Base-by-base conservation (phyloP, 2,888 invertebrate genomes). In the Sinodicranocentrus sp. region DNA sequence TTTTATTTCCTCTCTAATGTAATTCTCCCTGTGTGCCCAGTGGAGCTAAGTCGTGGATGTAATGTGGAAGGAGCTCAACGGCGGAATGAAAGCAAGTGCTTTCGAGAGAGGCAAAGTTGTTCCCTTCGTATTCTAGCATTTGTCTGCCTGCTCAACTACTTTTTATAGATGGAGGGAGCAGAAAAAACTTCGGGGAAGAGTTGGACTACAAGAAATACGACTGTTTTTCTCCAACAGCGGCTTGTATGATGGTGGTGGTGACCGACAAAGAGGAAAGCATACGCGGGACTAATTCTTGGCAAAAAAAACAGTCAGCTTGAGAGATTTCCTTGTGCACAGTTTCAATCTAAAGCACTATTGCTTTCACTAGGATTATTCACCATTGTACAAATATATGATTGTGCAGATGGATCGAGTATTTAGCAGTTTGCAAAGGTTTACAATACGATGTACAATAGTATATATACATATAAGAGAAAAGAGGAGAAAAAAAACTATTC, bases 21-120 rank as follows among this genome's bases (percentile, higher is more conserved):
- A 6, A n/a, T 33, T 33, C 10, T 59, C 39, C 8, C 70, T 44
- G 48, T 63, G 19, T 57, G 48, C 21, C 39, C 10, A 21, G 43
- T 26, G 25, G 57, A 67, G 65, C 33, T 15, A 13, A 43, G 43
- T 21, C n/a, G 39, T 10, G 28, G 57, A 3, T 23, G 25, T 19
- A 19, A 5, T 21, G 71, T 25, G 76, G 73, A 61, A 75, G 48
- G 68, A 67, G 70, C 82, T 82, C 82, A 76, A 82, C 82, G 82
- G 75, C 75, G 54, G 82, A 68, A 73, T 82, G 76, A 82, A 54
- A 82, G 73, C 68, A 48, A 82, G 75, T 82, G 75, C 72, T 80
- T 65, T 65, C 2, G 28, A 25, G 28, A 70, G 82, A 25, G 63
- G 17, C 44, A 61, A 26, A 70, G 68, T 82, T 76, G 25, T 63